These are phyloP conservation scores for Actinia equina DNA, from an alignment of 64 coral and sea anemone genomes.

Conservation along the genomic window DNA sequence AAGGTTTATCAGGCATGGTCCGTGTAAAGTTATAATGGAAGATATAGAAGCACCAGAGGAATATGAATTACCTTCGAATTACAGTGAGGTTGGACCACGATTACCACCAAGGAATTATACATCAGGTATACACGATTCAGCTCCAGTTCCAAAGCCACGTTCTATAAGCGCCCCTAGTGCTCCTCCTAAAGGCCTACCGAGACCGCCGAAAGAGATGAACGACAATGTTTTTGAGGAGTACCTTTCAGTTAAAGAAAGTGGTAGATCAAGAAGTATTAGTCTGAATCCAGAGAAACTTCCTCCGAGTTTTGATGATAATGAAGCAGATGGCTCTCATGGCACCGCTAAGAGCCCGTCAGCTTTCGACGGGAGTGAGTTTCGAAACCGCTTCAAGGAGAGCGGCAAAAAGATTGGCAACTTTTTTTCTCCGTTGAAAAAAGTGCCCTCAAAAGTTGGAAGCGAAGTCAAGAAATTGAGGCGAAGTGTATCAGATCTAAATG, in stretches of 20 bases:
- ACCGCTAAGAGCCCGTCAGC: background rate
- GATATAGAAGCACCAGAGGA: background rate
- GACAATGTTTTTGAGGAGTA: background rate
- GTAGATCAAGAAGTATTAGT: background rate
- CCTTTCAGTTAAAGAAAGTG: background rate
- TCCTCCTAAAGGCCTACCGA: background rate
- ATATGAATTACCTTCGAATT: background rate
- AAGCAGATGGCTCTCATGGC: background rate
- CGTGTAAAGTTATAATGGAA: background rate
- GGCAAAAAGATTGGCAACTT: background rate
- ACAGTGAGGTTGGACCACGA: background rate
- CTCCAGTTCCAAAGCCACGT: background rate
- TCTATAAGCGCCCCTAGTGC: background rate
- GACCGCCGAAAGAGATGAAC: background rate
- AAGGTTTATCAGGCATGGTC: background rate
- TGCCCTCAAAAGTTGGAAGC: background rate
- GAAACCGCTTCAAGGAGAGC: background rate
- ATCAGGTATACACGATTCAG: background rate
- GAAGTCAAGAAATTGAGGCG: constrained; percentile 5
- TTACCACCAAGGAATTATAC: background rate
- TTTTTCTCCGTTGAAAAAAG: background rate
- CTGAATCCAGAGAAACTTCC: background rate
- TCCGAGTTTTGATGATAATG: background rate
- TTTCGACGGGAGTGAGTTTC: background rate
- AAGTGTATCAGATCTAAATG: background rate